A percentile compares a stretch with the other conserved stretches of the same genome.
Evolutionary conservation across 2,888 invertebrate genomes (phyloP).

Genomic region (Nemurella pictetii): DNA sequence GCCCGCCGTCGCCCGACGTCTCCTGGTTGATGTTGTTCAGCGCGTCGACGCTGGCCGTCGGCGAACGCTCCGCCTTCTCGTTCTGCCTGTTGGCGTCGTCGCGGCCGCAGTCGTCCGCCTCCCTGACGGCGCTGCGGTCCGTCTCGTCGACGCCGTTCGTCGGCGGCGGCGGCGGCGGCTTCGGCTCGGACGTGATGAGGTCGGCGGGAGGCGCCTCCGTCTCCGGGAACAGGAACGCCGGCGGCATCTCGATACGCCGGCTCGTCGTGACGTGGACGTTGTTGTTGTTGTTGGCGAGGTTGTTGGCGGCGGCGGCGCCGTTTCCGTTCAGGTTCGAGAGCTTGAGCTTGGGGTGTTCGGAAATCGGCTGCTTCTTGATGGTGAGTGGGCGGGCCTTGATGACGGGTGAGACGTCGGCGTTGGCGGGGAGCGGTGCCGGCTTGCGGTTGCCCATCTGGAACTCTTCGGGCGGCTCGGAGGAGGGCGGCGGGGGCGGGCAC

Average conservation of each 20-base stretch:
- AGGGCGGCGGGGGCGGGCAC: conserved; percentile 33
- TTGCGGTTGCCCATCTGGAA: background rate
- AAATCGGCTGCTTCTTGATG: conserved; percentile 79
- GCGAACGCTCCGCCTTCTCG: conserved; percentile 46
- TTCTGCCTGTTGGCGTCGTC: conserved; percentile 19
- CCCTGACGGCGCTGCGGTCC: conserved; percentile 43
- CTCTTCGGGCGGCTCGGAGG: conserved; percentile 34
- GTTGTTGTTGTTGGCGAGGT: conserved; percentile 53
- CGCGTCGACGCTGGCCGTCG: conserved; percentile 50
- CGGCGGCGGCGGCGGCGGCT: conserved; percentile 41
- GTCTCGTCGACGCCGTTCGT: conserved; percentile 36
- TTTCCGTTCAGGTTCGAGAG: conserved; percentile 25
- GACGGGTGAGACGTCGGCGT: conserved; percentile 40
- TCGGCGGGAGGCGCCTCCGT: conserved; percentile 66
- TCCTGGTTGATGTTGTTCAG: conserved; percentile 52
- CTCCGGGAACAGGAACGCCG: conserved; percentile 78
- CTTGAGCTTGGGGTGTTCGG: conserved; percentile 73
- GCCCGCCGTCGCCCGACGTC: conserved; percentile 30
- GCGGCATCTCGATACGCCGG: conserved; percentile 79
- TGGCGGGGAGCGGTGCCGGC: conserved; percentile 10
- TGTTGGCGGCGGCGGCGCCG: background rate
- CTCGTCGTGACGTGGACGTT: conserved; percentile 69
- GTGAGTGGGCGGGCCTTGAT: conserved; percentile 84
- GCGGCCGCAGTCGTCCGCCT: conserved; percentile 40
- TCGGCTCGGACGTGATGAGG: conserved; percentile 48